Evolutionary conservation across 2,888 invertebrate species (phyloP).

Genomic region (Doris montereyensis): DNA sequence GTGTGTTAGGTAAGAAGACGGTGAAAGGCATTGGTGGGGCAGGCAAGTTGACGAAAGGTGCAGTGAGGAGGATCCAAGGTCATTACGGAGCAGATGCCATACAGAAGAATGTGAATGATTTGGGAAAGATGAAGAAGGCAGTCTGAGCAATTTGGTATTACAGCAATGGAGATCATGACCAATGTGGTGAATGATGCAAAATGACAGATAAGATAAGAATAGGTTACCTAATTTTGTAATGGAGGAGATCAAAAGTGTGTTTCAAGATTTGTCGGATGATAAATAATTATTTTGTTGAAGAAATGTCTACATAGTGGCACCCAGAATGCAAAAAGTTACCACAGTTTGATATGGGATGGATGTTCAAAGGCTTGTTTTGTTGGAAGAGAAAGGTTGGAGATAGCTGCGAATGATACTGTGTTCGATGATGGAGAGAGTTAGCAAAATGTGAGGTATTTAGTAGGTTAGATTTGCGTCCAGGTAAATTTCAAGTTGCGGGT

Average conservation of each 20-base stretch:
- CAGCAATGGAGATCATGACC: slow-evolving; percentile 16
- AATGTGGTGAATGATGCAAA: slow-evolving; percentile 32
- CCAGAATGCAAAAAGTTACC: slow-evolving; percentile 34
- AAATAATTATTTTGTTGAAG: slow-evolving; percentile 18
- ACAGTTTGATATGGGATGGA: slow-evolving; percentile 38
- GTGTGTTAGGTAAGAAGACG: not conserved
- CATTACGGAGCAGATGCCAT: slow-evolving; percentile 41
- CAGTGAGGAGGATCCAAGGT: slow-evolving; percentile 34
- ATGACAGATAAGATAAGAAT: slow-evolving; percentile 4
- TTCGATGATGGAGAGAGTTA: slow-evolving; percentile 43
- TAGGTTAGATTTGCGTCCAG: no score
- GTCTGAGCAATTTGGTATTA: slow-evolving; percentile 33
- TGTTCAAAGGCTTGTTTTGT: no score
- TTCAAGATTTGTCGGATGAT: slow-evolving; percentile 32
- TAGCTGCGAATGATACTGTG: slow-evolving; percentile 35
- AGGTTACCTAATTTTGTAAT: slow-evolving; percentile 26
- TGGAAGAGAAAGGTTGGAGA: not conserved
- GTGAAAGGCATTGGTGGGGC: slow-evolving; percentile 20
- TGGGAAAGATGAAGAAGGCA: slow-evolving; percentile 23
- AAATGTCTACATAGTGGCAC: slow-evolving; percentile 35
- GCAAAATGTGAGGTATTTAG: no score
- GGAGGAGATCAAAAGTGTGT: slow-evolving; percentile 36
- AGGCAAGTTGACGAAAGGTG: slow-evolving; percentile 10
- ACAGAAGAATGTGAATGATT: slow-evolving; percentile 8
- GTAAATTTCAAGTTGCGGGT: no score